Evolutionary conservation across 1,140 invertebrate genomes (phyloP), one percentile per base, ranked within the genome.

Genomic region (Nasonia longicornis): DNA sequence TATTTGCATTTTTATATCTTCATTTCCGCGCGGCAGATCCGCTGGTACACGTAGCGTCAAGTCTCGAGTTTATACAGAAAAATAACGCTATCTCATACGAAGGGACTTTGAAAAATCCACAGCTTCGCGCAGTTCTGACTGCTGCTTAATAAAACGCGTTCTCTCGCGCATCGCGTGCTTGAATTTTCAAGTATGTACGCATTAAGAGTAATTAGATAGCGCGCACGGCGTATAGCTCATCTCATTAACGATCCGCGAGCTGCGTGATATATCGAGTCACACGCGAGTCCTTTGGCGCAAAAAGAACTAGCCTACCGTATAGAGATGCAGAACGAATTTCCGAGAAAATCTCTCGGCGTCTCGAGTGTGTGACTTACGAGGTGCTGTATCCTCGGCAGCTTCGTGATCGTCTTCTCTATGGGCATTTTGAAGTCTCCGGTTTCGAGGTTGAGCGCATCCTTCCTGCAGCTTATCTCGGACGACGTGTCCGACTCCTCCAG

Each of bases 401-500:
- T 92, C 26, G 91, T 91, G 73, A 91, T 91, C 31, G 91, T 88
- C 75, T 91, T 91, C 79, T 91, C 90, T 75, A 91, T 89, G 29
- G 90, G 88, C 76, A 89, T 90, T 84, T 90, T 90, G 76, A 91
- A 91, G 70, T 91, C 90, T 29, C 89, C 90, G 45, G 89, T 91
- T 80, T 91, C 89, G 16, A 90, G 88, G 87, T 90, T 90, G 71
- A 91, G 86, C 67, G 91, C 91, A 84, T 91, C 91, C 83, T 91
- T 91, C 85, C 91, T 88, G 84, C 89, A 90, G 83, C 90, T 92
- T 89, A 92, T 91, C 87, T 92, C 91, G 63, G 91, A 92, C 84
- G 91, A 92, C 84, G 92, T 92, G 85, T 92, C 92, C 58, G 92
- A 92, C 84, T 92, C 91, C 81, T 92, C 92, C 80, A 92, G 89